Percentiles rank a stretch among this genome's conserved stretches.
Conservation (phyloP, 92 coral and sea anemone genomes). For the Umimayanthus kanabou region DNA sequence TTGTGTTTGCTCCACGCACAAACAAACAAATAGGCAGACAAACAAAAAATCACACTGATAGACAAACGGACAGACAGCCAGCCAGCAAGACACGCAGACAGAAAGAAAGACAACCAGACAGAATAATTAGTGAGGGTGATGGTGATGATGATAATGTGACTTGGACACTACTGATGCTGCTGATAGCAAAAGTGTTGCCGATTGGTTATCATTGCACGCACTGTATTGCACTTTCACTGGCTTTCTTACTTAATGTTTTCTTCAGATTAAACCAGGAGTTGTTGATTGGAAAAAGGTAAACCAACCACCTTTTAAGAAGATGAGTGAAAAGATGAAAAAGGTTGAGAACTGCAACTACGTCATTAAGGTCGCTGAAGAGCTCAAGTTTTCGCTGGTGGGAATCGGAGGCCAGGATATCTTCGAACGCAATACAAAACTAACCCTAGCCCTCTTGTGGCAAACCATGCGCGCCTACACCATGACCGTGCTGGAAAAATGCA, state of each 20-base stretch:
- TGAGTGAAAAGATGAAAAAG: conserved; percentile 92
- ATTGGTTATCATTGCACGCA: background rate
- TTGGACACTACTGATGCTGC: background rate
- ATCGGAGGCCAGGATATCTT: conserved; percentile 89
- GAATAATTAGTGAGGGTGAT: background rate
- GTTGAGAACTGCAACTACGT: conserved; percentile 93
- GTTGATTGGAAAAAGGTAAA: conserved; percentile 88
- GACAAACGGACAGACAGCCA: too few relatives aligned
- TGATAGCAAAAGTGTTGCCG: background rate
- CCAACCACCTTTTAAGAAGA: conserved; percentile 88
- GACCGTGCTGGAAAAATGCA: conserved; percentile 86
- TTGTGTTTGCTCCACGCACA: background rate
- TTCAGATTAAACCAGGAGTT: conserved; percentile 78
- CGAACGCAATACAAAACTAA: conserved; percentile 79
- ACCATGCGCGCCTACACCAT: conserved; percentile 95
- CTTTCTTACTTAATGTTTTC: background rate
- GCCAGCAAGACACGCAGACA: too few relatives aligned
- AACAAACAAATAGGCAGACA: too few relatives aligned
- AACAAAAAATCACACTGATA: background rate
- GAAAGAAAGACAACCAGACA: too few relatives aligned
- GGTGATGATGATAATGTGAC: background rate
- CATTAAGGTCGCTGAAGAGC: conserved; percentile 75
- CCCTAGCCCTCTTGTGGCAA: conserved; percentile 88
- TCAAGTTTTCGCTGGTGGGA: conserved; percentile 92
- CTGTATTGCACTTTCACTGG: background rate